phyloP scores from a whole-genome alignment of 2,888 invertebrate genomes.

The Nebria brevicollis region DNA sequence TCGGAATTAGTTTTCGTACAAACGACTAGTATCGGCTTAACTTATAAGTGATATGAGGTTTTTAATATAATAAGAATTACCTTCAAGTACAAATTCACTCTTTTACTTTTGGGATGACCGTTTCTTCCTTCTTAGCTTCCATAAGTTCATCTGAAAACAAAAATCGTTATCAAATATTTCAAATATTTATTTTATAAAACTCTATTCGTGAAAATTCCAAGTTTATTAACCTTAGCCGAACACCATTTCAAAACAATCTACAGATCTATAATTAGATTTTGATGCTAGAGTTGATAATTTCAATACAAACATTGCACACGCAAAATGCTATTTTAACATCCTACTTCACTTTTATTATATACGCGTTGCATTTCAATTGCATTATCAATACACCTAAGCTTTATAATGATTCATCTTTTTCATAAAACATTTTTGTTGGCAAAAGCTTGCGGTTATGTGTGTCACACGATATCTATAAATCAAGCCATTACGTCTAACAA shows the following conservation, averaged over 20 bases:
- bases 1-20: too few relatives aligned
- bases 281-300: conserved; percentile 22
- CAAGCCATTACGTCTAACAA: neutral
- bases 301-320: conserved; percentile 21
- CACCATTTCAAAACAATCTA: conserved; percentile 21
- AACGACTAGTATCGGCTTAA: too few relatives aligned
- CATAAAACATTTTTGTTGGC: neutral
- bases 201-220: neutral
- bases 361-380: conserved; percentile 2
- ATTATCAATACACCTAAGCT: neutral
- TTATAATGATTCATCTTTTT: neutral
- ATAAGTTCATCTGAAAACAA: neutral
- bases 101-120: neutral
- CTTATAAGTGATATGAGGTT: too few relatives aligned
- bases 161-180: neutral
- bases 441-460: neutral
- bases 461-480: neutral
- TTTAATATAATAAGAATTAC: neutral
- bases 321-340: conserved; percentile 9
- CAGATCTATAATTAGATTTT: conserved; percentile 39
- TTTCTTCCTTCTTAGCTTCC: neutral
- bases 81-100: neutral
- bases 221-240: conserved; percentile 28
- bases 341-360: conserved; percentile 6
- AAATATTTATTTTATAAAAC: neutral